A percentile compares a stretch with the other conserved stretches of the same genome.
Conservation (phyloP, 1,140 invertebrate species). For the Musca vetustissima region DNA sequence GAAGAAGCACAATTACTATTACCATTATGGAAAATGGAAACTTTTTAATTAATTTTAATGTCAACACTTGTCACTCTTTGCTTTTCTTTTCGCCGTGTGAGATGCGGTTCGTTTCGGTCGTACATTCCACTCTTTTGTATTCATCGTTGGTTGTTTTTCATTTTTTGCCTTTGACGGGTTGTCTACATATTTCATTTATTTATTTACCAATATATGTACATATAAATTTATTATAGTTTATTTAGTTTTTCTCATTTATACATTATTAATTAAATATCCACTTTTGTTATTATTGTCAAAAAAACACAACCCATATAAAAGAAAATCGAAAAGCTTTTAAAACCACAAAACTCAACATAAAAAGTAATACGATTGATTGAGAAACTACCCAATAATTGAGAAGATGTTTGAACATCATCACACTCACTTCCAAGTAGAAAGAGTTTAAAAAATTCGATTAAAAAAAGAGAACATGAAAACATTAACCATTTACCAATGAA, state of each 20-base stretch:
- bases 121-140: no score
- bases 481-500: no score
- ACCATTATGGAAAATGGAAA: no score
- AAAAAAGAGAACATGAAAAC: no score
- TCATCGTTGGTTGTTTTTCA: no score
- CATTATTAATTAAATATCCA: conserved; percentile 32
- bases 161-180: background rate
- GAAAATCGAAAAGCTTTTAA: conserved; percentile 16
- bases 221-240: conserved; percentile 22
- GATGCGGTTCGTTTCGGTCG: no score
- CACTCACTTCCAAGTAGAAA: background rate
- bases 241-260: conserved; percentile 16
- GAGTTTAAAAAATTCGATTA: background rate
- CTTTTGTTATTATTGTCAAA: conserved; percentile 32
- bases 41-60: no score
- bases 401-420: conserved; percentile 11
- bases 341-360: conserved; percentile 25
- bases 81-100: no score
- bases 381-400: conserved; percentile 5
- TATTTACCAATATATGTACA: conserved; percentile 9
- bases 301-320: background rate
- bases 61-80: no score
- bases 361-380: conserved; percentile 5
- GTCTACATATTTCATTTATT: background rate
- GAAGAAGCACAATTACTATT: no score